Conservation (phyloP, 2,797 vertebrate species). For the Tiaroga cobitis region DNA sequence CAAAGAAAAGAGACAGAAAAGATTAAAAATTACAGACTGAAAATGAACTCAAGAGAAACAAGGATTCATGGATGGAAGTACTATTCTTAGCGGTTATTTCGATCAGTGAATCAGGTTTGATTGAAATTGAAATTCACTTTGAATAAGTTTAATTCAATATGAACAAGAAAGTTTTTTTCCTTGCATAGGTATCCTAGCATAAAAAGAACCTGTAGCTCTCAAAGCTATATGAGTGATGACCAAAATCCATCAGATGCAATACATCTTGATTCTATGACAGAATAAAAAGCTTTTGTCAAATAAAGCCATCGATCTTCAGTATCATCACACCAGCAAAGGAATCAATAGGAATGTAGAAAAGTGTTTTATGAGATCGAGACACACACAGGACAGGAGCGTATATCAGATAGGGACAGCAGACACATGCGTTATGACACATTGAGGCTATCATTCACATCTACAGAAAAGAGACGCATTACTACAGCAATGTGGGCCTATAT, state of each 20-base stretch:
- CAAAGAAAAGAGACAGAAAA: constrained; percentile 28
- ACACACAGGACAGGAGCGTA: constrained; percentile 68
- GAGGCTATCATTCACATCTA: constrained; percentile 65
- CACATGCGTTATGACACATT: constrained; percentile 67
- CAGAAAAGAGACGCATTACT: constrained; percentile 4
- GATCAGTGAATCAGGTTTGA: neutral
- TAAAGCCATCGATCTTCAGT: constrained; percentile 74
- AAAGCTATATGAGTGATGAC: constrained; percentile 50
- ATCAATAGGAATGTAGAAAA: constrained; percentile 73
- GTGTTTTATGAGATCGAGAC: constrained; percentile 68
- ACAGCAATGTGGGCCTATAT: neutral
- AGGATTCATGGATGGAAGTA: neutral
- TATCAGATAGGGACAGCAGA: constrained; percentile 70
- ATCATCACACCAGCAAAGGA: constrained; percentile 71
- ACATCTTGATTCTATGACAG: constrained; percentile 61
- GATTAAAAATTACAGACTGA: neutral
- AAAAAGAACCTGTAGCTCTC: neutral
- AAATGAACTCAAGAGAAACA: constrained; percentile 6
- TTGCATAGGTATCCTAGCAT: constrained; percentile 16
- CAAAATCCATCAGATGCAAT: constrained; percentile 59
- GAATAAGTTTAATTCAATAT: neutral
- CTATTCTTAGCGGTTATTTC: neutral
- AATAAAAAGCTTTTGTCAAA: constrained; percentile 67
- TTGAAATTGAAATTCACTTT: neutral
- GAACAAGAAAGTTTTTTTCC: neutral